Base-by-base conservation (phyloP, 2,888 invertebrate genomes). In the Gymnocheta viridis region DNA sequence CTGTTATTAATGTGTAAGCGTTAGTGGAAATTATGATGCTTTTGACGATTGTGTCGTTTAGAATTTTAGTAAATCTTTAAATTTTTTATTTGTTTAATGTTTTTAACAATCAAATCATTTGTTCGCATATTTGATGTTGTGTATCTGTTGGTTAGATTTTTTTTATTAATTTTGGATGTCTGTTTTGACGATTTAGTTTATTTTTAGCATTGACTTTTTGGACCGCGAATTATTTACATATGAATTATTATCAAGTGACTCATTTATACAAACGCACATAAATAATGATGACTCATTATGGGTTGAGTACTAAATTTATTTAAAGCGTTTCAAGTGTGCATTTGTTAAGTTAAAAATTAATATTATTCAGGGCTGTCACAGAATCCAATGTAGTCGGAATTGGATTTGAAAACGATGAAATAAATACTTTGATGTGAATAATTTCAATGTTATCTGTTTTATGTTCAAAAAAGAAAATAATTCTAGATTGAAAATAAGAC, bases 1-100 rank as follows among this genome's bases (percentile, higher is more conserved):
- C 22, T 29, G 19, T 6, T 58, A 29, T n/a, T 38, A 17, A 12
- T 9, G 4, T 54, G 19, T 29, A 19, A 14, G 6, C 29, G 14
- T 54, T 58, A 19, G 56, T 56, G 22, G n/a, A 35, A 32, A 69
- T 72, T 27, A 47, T 69, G 41, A 19, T 58, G 66, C 17, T 29
- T 54, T 1, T 19, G 58, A 49, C 14, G 70, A 27, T 47, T 64
- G 47, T 47, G 62, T 24, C 49, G 24, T 62, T 35, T 32, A 19
- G 54, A 38, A 10, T 51, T 51, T n/a, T 67, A 4, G 22, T 51
- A 14, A 2, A 24, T 24, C 22, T 24, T 12, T 51, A 47, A 44
- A 9, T 32, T 47, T 32, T 49, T 2, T 1, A 22, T 19, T 47
- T 29, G 24, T 29, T 9, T 35, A 51, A 69, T 24, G 27, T 35